Evolutionary conservation across 2,888 invertebrate species (phyloP), one percentile per base, ranked within the genome.

Genomic region (Sphaeridia pumilis): DNA sequence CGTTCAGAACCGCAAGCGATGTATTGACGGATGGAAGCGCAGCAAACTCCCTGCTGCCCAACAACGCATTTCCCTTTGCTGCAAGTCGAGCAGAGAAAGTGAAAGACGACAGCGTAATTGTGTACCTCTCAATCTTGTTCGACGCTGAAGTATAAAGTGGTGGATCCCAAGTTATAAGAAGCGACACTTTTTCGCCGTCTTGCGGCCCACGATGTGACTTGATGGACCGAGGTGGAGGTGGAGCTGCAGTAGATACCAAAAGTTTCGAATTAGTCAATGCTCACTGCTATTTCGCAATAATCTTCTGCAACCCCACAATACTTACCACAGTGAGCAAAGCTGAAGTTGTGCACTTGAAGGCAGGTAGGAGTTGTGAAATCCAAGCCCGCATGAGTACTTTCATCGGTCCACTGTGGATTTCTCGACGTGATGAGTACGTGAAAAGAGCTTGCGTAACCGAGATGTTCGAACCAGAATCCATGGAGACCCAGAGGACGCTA

Each of bases 271-370:
- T n/a, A n/a, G n/a, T n/a, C n/a, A n/a, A n/a, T n/a, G n/a, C n/a
- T n/a, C n/a, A n/a, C n/a, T n/a, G n/a, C n/a, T n/a, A n/a, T n/a
- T n/a, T n/a, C n/a, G n/a, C n/a, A n/a, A n/a, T n/a, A n/a, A n/a
- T n/a, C n/a, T n/a, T n/a, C n/a, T 22, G n/a, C n/a, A 43, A 28
- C 20, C 24, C n/a, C 7, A 26, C n/a, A 26, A 7, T 22, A 47
- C 62, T 55, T 46, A 64, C 64, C 59, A 48, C 64, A 64, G 48
- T 60, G 61, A 26, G 58, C 57, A 46, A 63, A 64, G 7, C 58
- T 35, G 45, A 54, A 56, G 36, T 57, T 44, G 36, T 60, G 58
- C 4, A 57, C 56, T 28, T 61, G 56, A 1, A 64, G 56, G 52
- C 64, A 64, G 20, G 58, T 56, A 0, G 60, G 59, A 3, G 63